Evolutionary conservation across 2,888 invertebrate genomes (phyloP).

Genomic region (Geophilus truncorum): DNA sequence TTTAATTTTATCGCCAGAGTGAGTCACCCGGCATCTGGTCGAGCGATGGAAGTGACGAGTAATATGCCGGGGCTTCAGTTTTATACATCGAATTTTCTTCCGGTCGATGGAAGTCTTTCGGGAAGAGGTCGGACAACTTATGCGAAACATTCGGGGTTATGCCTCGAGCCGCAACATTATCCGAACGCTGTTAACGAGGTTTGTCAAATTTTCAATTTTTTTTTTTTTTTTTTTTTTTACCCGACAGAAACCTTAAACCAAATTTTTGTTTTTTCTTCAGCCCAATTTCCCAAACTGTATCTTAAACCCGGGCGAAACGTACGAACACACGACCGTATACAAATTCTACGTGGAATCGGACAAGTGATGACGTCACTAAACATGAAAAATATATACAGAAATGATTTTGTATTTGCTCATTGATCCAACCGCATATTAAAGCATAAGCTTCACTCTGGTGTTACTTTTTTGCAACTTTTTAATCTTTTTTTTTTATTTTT

Average conservation of each 20-base stretch:
- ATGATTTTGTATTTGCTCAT: no score
- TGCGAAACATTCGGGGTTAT: slow-evolving; percentile 72
- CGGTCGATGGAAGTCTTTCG: slow-evolving; percentile 55
- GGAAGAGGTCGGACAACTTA: slow-evolving; percentile 70
- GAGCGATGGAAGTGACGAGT: slow-evolving; percentile 71
- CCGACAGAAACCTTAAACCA: no score
- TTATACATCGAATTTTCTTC: slow-evolving; percentile 74
- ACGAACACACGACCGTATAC: slow-evolving; percentile 66
- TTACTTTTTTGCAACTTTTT: no score
- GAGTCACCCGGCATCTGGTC: slow-evolving; percentile 53
- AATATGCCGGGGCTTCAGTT: slow-evolving; percentile 88
- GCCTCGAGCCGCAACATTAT: slow-evolving; percentile 86
- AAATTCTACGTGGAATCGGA: slow-evolving; percentile 55
- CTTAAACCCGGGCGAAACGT: slow-evolving; percentile 65
- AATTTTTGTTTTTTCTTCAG: no score
- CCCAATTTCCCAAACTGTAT: slow-evolving; percentile 68
- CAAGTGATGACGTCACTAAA: neutral
- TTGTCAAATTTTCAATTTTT: slow-evolving; percentile 40
- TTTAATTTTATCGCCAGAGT: slow-evolving; percentile 33
- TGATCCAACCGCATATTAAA: no score
- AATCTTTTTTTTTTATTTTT: neutral
- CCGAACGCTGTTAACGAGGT: slow-evolving; percentile 85
- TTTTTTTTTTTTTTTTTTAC: slow-evolving; percentile 45
- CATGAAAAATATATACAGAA: no score
- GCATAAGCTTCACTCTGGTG: no score